Base-by-base conservation (phyloP, 2,888 invertebrate species). In the Chalcosyrphus nemorum region DNA sequence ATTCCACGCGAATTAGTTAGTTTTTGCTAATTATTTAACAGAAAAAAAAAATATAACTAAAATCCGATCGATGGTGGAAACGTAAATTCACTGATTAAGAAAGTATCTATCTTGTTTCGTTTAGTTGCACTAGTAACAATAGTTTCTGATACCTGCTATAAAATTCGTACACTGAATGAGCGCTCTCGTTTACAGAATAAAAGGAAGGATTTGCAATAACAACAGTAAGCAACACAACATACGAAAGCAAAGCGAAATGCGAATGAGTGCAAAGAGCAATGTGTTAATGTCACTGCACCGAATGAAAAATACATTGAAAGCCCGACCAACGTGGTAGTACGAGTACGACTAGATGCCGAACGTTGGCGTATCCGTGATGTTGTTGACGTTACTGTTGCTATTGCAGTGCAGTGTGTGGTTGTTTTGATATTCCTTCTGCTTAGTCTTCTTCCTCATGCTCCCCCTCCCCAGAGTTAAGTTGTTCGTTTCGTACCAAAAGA, bases 221-320 rank as follows among this genome's bases (percentile, higher is more conserved):
- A 65, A 57, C 50, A 78, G 65, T 47, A 63, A 50, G 50, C 59
- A 59, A 54, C 63, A 52, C 61, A 61, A 59, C 32, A 61, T 32
- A 57, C 19, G 35, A 57, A 65, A 65, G 74, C 41, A 61, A 61
- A 61, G 50, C 72, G 63, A 63, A 78, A 57, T 57, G 38, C 50
- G 71, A 65, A 78, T 65, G 57, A 78, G 72, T 57, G 35, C 47
- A 52, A 68, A 74, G 38, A 68, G 59, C 45, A 74, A 59, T 66
- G 45, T 35, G 52, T 43, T 61, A 74, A 74, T 68, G 61, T 81
- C 68, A 74, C 74, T 47, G 80, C 52, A 56, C 74, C 38, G 54
- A 68, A 38, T 43, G 54, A 65, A 65, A 57, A 47, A 65, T 65
- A 72, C 65, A 78, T 78, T 52, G 32, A 65, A 78, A 72, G 24